Base-by-base conservation (phyloP, 2,797 vertebrate species). In the Poeciliopsis infans region DNA sequence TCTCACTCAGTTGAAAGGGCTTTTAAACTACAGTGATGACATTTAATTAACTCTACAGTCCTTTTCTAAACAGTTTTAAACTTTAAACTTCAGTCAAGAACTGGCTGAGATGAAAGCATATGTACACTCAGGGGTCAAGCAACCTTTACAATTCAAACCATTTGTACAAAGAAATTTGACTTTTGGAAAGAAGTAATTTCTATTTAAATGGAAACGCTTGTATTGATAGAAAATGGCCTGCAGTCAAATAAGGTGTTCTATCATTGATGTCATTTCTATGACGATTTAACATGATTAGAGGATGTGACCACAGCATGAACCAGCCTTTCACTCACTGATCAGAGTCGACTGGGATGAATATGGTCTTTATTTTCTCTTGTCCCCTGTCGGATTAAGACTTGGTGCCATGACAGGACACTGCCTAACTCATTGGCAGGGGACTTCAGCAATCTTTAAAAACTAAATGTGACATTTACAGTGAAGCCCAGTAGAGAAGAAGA, bases 301-400 rank as follows among this genome's bases (percentile, higher is more conserved):
- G 53, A 43, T 95, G 91, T 94, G 79, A n/a, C 89, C 91, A 95
- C 68, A 93, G 90, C 89, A 94, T 94, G 94, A 94, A 94, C 87
- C 94, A 95, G 93, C 86, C 92, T 88, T 57, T 87, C 12, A 16
- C 91, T 93, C 94, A 94, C 91, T 89, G 46, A 76, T 45, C 75
- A 80, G 91, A 94, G 88, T 36, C 16, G 88, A 87, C 93, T 95
- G 93, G 92, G 94, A 94, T 94, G 92, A 94, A 91, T 82, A 84
- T 92, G 92, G 89, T 61, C 90, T 89, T 31, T 31, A 2, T 2
- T 31, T 31, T 31, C 31, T 31, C 31, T 31, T 31, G 31, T 31
- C 90, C 94, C 91, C 91, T 0, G 31, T 91, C 91, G 90, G 93
- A 94, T 94, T 93, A 94, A 93, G 94, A 92, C 91, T 83, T 31